Evolutionary conservation across 1,140 invertebrate genomes (phyloP).

Genomic region (Scaptodrosophila lebanonensis): DNA sequence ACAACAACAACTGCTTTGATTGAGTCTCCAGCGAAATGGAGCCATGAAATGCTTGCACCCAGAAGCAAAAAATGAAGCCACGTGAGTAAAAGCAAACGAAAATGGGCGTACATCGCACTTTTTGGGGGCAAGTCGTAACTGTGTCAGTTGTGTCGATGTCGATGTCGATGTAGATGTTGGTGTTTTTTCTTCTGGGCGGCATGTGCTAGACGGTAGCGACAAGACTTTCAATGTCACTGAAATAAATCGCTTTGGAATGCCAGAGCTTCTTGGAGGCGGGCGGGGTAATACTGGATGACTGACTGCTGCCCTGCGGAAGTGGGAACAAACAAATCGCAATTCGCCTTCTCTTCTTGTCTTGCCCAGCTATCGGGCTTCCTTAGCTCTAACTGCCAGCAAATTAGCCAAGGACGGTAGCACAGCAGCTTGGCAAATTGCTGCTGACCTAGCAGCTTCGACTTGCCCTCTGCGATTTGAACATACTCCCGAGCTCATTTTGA

Average conservation of each 20-base stretch:
- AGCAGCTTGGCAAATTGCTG: conserved; percentile 41
- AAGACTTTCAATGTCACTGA: conserved; percentile 62
- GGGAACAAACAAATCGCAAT: conserved; percentile 28
- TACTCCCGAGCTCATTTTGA: too few relatives aligned
- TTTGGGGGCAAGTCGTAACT: background rate
- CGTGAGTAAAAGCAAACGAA: conserved; percentile 22
- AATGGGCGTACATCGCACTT: conserved; percentile 17
- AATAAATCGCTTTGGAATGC: conserved; percentile 57
- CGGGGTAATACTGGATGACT: background rate
- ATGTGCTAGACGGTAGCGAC: too few relatives aligned
- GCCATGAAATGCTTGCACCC: too few relatives aligned
- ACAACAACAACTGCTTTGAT: too few relatives aligned
- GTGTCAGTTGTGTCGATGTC: background rate
- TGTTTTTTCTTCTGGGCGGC: conserved; percentile 4
- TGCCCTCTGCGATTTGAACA: too few relatives aligned
- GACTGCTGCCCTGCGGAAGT: conserved; percentile 35
- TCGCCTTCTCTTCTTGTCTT: conserved; percentile 43
- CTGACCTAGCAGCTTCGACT: conserved; percentile 21
- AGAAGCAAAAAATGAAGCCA: conserved; percentile 4
- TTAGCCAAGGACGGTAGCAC: background rate
- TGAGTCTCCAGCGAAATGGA: too few relatives aligned
- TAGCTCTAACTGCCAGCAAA: background rate
- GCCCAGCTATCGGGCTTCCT: too few relatives aligned
- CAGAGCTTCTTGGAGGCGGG: conserved; percentile 11
- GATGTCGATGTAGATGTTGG: background rate